Percentiles rank a stretch among this genome's conserved stretches.
phyloP scores from a whole-genome alignment of 2,113 vertebrate genomes.

The Tetrax tetrax region DNA sequence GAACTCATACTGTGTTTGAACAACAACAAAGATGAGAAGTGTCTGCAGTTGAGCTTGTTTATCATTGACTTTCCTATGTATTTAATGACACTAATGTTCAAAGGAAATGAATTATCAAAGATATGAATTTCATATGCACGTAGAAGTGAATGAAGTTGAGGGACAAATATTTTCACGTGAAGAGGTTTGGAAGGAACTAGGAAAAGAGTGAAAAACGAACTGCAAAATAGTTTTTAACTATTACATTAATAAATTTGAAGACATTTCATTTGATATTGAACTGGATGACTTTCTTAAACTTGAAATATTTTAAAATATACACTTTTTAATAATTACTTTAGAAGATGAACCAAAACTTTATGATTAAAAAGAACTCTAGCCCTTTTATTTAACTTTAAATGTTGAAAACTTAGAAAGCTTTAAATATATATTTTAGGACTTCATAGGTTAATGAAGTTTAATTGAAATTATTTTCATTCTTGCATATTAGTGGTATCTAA shows the following conservation, averaged over 20 bases:
- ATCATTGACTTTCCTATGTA: background rate
- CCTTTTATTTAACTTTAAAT: background rate
- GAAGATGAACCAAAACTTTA: background rate
- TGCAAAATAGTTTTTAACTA: background rate
- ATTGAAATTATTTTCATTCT: background rate
- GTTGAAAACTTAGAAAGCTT: background rate
- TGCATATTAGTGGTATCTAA: background rate
- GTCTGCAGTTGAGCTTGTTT: background rate
- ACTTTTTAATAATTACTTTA: background rate
- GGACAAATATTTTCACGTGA: background rate
- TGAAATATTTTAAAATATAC: background rate
- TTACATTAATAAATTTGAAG: background rate
- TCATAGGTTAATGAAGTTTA: background rate
- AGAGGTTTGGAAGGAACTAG: background rate
- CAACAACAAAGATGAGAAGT: background rate
- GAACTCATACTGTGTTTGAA: background rate
- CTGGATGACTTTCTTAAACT: background rate
- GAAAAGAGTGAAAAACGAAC: background rate
- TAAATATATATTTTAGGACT: background rate
- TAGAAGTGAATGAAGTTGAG: background rate
- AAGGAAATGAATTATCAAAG: background rate
- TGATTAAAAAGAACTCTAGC: background rate
- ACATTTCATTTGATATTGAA: background rate
- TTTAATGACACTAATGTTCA: background rate
- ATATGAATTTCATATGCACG: background rate